phyloP scores from a whole-genome alignment of 2,113 vertebrate species.

The Dendrocopos noguchii region DNA sequence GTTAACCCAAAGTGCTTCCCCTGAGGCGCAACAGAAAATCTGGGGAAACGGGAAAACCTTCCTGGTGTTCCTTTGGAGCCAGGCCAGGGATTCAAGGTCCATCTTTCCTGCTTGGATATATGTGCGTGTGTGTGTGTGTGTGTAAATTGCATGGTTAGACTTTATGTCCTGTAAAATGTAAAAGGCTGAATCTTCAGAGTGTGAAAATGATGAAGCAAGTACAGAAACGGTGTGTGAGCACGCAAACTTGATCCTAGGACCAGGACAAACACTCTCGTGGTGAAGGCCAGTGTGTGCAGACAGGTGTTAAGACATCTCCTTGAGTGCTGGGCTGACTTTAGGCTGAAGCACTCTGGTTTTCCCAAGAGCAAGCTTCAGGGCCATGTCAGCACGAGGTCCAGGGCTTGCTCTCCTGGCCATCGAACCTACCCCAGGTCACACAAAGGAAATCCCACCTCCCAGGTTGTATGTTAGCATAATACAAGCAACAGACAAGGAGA shows the following conservation, averaged over 20 bases:
- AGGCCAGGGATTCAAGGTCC: background rate
- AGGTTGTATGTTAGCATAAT: background rate
- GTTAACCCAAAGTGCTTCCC: background rate
- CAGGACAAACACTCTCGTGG: accelerated
- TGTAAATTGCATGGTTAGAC: background rate
- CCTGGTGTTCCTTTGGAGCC: background rate
- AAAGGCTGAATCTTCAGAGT: background rate
- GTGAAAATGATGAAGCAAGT: background rate
- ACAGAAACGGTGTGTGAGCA: background rate
- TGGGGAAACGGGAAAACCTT: background rate
- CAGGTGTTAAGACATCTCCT: accelerated
- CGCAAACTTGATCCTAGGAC: accelerated
- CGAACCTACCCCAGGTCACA: accelerated
- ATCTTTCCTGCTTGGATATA: background rate
- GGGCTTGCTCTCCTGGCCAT: background rate
- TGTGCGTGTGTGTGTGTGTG: too few species aligned
- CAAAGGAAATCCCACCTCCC: too few species aligned
- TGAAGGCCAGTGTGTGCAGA: background rate
- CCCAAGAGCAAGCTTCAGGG: background rate
- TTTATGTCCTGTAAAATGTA: background rate
- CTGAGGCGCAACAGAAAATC: background rate
- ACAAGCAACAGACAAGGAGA: background rate
- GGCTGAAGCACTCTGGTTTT: background rate
- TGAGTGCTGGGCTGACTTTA: background rate
- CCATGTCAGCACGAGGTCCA: too few species aligned